Evolutionary conservation across 1,140 invertebrate species (phyloP).

Genomic region (Popillia japonica): DNA sequence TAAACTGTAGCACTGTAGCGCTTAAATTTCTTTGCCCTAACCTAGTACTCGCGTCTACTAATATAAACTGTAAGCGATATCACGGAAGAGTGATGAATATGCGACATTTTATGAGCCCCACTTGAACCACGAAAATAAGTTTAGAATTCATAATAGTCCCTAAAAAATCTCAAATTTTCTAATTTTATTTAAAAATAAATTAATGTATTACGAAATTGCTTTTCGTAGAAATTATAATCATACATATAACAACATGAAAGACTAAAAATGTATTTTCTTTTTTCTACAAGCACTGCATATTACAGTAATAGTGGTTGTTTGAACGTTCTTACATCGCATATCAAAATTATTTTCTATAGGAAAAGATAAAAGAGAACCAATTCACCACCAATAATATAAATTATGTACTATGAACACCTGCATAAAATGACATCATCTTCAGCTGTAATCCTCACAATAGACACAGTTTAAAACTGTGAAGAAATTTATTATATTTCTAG

Average conservation of each 20-base stretch:
- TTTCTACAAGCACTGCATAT: background rate
- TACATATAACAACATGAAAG: background rate
- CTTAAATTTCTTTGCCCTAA: background rate
- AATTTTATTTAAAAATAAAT: too few species aligned
- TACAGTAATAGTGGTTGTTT: too few species aligned
- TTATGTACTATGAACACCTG: background rate
- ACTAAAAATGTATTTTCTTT: background rate
- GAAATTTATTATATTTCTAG: too few species aligned
- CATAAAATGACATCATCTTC: background rate
- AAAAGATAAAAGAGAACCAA: background rate
- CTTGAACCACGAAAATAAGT: background rate
- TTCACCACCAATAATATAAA: background rate
- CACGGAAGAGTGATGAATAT: background rate
- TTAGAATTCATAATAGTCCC: background rate
- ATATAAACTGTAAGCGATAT: background rate
- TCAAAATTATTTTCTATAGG: constrained; percentile 1
- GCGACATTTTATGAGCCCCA: too few species aligned
- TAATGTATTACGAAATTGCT: background rate
- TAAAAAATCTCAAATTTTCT: background rate
- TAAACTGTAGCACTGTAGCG: background rate
- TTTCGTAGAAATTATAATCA: background rate
- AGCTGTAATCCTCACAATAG: background rate
- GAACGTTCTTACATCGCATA: too few species aligned
- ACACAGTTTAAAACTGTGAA: too few species aligned
- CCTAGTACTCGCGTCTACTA: background rate